phyloP scores from a whole-genome alignment of 2,797 vertebrate genomes.

The Atherinosoma microstoma region DNA sequence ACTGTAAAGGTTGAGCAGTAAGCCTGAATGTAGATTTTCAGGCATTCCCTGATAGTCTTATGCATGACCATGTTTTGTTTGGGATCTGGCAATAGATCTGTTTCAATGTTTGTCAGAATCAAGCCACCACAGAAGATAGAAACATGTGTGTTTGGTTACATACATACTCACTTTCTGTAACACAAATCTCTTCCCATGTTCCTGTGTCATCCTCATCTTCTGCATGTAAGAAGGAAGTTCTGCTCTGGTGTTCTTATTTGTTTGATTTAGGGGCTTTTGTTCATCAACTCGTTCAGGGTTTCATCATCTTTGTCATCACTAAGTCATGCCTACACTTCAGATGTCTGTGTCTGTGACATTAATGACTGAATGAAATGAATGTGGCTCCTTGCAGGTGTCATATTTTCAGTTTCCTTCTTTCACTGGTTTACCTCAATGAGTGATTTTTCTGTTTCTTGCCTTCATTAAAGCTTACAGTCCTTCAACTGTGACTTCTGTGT shows the following conservation, averaged over 20 bases:
- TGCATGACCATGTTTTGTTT: conserved; percentile 46
- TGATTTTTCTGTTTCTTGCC: conserved; percentile 62
- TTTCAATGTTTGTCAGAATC: conserved; percentile 15
- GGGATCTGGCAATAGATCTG: conserved; percentile 2
- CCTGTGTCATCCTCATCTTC: conserved; percentile 32
- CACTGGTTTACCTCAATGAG: conserved; percentile 32
- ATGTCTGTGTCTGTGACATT: conserved; percentile 39
- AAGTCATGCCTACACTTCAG: conserved; percentile 20
- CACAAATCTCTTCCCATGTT: conserved; percentile 35
- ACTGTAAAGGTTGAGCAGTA: conserved; percentile 11
- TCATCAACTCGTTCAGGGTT: conserved; percentile 10
- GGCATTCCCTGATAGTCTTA: conserved; percentile 1
- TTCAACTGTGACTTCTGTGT: conserved; percentile 70
- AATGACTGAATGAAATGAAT: conserved; percentile 48
- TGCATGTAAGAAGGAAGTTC: conserved; percentile 45
- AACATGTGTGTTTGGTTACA: conserved; percentile 35
- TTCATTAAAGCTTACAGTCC: conserved; percentile 74
- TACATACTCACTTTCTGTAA: conserved; percentile 40
- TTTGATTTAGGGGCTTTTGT: conserved; percentile 26
- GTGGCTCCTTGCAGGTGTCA: conserved; percentile 38
- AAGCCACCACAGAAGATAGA: conserved; percentile 10
- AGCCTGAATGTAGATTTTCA: conserved; percentile 14
- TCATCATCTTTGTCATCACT: conserved; percentile 38
- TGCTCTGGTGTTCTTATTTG: conserved; percentile 20
- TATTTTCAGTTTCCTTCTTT: conserved; percentile 30